Evolutionary conservation across 1,140 invertebrate species (phyloP).

Genomic region (Apis cerana): DNA sequence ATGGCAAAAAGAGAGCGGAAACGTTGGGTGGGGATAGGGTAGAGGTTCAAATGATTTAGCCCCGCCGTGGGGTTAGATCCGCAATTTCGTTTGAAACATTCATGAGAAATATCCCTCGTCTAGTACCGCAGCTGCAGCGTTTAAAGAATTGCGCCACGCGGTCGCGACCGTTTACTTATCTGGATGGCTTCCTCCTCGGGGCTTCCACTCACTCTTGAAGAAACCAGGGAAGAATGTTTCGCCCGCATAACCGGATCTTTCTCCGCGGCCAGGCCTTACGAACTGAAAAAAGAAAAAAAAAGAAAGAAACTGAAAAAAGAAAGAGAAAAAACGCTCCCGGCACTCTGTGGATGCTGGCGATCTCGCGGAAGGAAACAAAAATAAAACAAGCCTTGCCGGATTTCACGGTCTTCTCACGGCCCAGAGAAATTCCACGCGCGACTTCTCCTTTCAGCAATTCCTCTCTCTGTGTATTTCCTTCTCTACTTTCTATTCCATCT

Average conservation of each 20-base stretch:
- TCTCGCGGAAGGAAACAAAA: conserved; percentile 49
- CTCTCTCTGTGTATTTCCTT: background rate
- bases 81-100: conserved; percentile 80
- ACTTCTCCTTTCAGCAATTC: conserved; percentile 24
- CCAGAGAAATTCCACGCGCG: conserved; percentile 57
- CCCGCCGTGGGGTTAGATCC: conserved; percentile 76
- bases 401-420: conserved; percentile 61
- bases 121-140: conserved; percentile 70
- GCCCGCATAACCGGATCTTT: conserved; percentile 70
- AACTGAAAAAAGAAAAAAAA: background rate
- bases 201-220: conserved; percentile 42
- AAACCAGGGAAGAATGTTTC: conserved; percentile 63
- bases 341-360: conserved; percentile 13
- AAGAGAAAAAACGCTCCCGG: background rate
- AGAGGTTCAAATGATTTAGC: conserved; percentile 76
- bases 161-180: conserved; percentile 73
- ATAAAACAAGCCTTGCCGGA: conserved; percentile 53
- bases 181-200: conserved; percentile 69
- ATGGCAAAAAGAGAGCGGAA: background rate
- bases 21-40: background rate
- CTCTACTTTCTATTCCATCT: background rate
- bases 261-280: conserved; percentile 39
- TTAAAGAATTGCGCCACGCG: conserved; percentile 75
- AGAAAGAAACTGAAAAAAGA: background rate
- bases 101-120: conserved; percentile 77